Percentiles rank a stretch among this genome's conserved stretches.
These are phyloP conservation scores for Archilochus colubris DNA, from an alignment of 2,113 vertebrate species.

Conservation along the genomic window DNA sequence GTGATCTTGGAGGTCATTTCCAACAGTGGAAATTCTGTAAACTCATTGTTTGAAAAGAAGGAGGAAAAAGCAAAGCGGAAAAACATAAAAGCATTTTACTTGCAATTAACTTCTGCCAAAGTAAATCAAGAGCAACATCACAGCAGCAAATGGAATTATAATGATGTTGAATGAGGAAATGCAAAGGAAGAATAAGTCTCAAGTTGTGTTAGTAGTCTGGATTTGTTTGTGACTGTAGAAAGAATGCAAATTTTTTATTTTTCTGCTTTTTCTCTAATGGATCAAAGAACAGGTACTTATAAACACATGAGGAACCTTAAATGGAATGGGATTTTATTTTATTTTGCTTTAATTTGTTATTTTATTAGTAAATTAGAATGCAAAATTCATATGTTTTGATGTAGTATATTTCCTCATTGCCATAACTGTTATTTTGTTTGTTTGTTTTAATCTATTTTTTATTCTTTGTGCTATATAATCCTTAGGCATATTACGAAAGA, in stretches of 20 bases:
- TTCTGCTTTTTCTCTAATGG: background rate
- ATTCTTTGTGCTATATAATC: background rate
- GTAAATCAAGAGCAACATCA: background rate
- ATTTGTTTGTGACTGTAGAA: background rate
- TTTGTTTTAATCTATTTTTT: background rate
- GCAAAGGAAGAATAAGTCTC: background rate
- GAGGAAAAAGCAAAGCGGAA: background rate
- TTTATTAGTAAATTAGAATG: background rate
- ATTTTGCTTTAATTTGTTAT: background rate
- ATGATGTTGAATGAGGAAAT: background rate
- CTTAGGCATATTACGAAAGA: background rate
- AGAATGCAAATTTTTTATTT: background rate
- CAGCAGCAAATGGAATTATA: background rate
- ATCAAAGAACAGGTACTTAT: background rate
- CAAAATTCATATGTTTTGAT: background rate
- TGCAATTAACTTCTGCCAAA: background rate
- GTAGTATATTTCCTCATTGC: background rate
- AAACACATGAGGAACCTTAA: background rate
- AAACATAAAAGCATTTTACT: background rate
- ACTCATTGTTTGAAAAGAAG: background rate
- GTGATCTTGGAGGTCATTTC: no score
- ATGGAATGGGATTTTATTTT: background rate
- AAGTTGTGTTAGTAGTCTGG: background rate
- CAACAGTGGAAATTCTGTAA: no score
- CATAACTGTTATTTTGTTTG: background rate